phyloP scores from a whole-genome alignment of 2,797 vertebrate species.

The Myiotriccus ornatus region DNA sequence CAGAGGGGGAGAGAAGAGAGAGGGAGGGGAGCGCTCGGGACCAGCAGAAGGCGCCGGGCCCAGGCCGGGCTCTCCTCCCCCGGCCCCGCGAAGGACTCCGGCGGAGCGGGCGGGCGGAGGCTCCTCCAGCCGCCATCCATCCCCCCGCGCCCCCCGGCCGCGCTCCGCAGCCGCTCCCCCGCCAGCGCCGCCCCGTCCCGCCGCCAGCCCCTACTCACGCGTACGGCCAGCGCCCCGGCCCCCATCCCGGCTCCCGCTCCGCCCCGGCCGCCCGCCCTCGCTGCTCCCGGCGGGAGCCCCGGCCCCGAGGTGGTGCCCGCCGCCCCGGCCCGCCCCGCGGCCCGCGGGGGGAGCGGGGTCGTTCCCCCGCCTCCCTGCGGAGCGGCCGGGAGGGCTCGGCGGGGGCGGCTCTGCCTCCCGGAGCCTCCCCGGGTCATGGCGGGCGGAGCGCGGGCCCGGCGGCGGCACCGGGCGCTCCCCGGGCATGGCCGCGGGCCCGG shows the following conservation, averaged over 20 bases:
- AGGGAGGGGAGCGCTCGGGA: background rate
- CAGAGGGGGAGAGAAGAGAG: background rate
- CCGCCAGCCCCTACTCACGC: constrained; percentile 83
- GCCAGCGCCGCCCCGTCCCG: background rate
- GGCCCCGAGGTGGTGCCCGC: background rate
- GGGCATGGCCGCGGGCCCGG: background rate
- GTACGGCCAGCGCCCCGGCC: constrained; percentile 89
- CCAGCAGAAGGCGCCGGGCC: background rate
- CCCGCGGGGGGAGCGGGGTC: background rate
- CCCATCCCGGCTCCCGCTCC: constrained; percentile 78
- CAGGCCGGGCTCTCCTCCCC: background rate
- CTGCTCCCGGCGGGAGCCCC: background rate
- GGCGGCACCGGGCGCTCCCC: background rate
- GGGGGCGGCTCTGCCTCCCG: rapidly evolving
- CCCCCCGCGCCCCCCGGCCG: background rate
- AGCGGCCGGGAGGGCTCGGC: background rate
- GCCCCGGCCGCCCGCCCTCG: background rate
- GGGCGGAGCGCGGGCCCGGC: no score
- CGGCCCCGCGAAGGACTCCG: background rate
- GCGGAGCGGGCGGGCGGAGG: background rate
- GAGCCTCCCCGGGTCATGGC: background rate
- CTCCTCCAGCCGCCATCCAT: background rate
- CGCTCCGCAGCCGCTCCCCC: background rate
- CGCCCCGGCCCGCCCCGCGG: background rate
- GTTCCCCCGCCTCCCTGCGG: background rate